phyloP scores from a whole-genome alignment of 1,140 invertebrate species.

The Hycleus phaleratus region DNA sequence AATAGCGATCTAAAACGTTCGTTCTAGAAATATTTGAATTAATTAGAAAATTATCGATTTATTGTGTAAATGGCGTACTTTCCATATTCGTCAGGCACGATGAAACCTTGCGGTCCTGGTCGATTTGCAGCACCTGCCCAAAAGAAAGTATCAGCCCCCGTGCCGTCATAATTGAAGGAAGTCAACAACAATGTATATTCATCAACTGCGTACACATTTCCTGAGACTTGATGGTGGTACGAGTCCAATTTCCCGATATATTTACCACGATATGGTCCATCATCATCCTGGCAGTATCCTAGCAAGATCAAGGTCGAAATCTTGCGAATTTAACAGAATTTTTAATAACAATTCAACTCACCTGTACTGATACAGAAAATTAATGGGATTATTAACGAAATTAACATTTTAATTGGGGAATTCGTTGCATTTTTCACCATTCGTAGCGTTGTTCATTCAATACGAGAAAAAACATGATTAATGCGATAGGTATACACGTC shows the following conservation, averaged over 20 bases:
- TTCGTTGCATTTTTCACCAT: too few relatives aligned
- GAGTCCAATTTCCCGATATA: slow-evolving; percentile 80
- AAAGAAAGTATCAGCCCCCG: slow-evolving; percentile 85
- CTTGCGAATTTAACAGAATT: too few relatives aligned
- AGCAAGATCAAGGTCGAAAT: too few relatives aligned
- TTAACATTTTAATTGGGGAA: too few relatives aligned
- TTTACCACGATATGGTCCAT: slow-evolving; percentile 70
- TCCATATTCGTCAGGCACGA: slow-evolving; percentile 80
- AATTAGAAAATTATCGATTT: not conserved
- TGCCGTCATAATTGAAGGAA: slow-evolving; percentile 86
- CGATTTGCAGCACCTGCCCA: slow-evolving; percentile 83
- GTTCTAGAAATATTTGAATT: slow-evolving; percentile 52
- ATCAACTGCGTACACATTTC: slow-evolving; percentile 85
- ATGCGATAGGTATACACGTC: too few relatives aligned
- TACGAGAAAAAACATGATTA: too few relatives aligned
- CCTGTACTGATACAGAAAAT: too few relatives aligned
- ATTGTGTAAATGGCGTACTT: slow-evolving; percentile 48
- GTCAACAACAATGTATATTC: slow-evolving; percentile 74
- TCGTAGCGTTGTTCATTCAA: too few relatives aligned
- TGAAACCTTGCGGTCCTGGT: slow-evolving; percentile 84
- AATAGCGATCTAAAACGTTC: slow-evolving; percentile 76
- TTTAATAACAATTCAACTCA: too few relatives aligned
- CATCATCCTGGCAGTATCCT: slow-evolving; percentile 42
- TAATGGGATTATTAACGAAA: too few relatives aligned
- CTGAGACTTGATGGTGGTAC: slow-evolving; percentile 84